phyloP scores from a whole-genome alignment of 2,888 invertebrate genomes.

The Papilio elwesi region DNA sequence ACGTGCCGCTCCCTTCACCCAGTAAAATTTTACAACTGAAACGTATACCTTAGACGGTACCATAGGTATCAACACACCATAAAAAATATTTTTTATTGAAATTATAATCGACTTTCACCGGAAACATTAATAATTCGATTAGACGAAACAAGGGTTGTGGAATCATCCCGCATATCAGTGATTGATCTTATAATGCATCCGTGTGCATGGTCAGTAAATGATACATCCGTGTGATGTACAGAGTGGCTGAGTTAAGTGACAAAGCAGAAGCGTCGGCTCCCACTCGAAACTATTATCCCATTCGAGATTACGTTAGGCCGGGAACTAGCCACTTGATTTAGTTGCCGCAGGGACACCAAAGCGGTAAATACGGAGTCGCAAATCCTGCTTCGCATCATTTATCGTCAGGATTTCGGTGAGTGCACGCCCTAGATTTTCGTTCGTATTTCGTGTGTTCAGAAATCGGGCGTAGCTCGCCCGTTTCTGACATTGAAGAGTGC shows the following conservation, averaged over 20 bases:
- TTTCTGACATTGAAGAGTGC: slow-evolving; percentile 77
- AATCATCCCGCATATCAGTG: slow-evolving; percentile 65
- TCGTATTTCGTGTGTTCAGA: slow-evolving; percentile 32
- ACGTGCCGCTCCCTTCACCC: slow-evolving; percentile 65
- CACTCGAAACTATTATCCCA: slow-evolving; percentile 80
- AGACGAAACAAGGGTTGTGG: slow-evolving; percentile 64
- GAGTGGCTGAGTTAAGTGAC: slow-evolving; percentile 78
- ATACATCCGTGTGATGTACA: slow-evolving; percentile 72
- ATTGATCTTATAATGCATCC: slow-evolving; percentile 70
- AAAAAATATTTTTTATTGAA: slow-evolving; percentile 43
- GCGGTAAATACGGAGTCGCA: slow-evolving; percentile 83
- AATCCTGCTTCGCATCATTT: slow-evolving; percentile 80
- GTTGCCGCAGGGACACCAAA: slow-evolving; percentile 80
- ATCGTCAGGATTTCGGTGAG: slow-evolving; percentile 82
- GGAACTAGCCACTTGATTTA: slow-evolving; percentile 77
- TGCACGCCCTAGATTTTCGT: slow-evolving; percentile 45
- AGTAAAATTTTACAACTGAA: slow-evolving; percentile 55
- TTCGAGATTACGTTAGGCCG: slow-evolving; percentile 78
- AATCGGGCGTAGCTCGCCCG: slow-evolving; percentile 46
- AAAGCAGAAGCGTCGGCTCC: slow-evolving; percentile 77
- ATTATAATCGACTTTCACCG: slow-evolving; percentile 70
- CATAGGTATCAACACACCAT: slow-evolving; percentile 49
- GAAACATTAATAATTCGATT: slow-evolving; percentile 78
- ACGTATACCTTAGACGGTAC: slow-evolving; percentile 54
- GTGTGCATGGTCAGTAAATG: slow-evolving; percentile 69